phyloP scores from a whole-genome alignment of 2,113 vertebrate genomes.

The Phodopus roborovskii region DNA sequence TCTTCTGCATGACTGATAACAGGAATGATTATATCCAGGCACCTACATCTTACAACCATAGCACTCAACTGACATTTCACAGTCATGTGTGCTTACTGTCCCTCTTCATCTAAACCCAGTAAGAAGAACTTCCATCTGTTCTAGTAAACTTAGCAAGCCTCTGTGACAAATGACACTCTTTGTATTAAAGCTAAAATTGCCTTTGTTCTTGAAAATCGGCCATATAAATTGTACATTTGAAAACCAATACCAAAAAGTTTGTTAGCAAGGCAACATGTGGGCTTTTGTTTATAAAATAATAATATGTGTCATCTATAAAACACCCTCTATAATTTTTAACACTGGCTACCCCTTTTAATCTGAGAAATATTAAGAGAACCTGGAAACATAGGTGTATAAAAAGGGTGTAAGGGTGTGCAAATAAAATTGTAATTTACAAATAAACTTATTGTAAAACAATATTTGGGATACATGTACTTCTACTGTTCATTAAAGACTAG shows the following conservation, averaged over 20 bases:
- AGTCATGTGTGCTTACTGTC: neutral
- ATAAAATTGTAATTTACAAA: neutral
- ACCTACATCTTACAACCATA: neutral
- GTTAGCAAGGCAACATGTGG: neutral
- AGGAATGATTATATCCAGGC: neutral
- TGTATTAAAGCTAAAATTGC: neutral
- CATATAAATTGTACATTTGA: neutral
- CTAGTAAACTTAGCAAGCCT: neutral
- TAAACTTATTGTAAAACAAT: neutral
- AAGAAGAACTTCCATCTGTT: neutral
- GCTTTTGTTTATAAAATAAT: neutral
- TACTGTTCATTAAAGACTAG: neutral
- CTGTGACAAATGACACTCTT: neutral
- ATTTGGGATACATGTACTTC: neutral
- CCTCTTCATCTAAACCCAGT: neutral
- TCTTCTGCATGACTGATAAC: neutral
- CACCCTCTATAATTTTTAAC: neutral
- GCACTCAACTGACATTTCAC: neutral
- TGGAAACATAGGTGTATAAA: neutral
- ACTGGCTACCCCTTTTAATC: neutral
- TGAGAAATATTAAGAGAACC: neutral
- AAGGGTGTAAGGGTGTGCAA: neutral
- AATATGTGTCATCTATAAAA: neutral
- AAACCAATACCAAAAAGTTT: neutral
- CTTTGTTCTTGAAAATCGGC: neutral